Evolutionary conservation across 2,888 invertebrate species (phyloP).

Genomic region (Cephus spinipes): DNA sequence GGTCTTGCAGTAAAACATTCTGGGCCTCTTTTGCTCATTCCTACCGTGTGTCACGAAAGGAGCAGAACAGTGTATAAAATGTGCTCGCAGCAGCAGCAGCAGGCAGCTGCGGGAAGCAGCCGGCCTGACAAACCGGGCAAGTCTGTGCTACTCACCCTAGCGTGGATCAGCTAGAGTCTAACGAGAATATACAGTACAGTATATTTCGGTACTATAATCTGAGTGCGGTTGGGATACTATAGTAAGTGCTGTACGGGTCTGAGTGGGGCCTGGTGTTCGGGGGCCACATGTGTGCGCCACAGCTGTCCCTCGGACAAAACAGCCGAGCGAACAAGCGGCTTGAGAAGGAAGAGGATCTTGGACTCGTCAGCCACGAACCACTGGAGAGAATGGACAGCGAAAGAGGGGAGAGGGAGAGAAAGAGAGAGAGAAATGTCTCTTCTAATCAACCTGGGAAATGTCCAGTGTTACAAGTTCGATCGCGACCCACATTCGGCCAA

Average conservation of each 20-base stretch:
- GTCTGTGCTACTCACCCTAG: constrained; percentile 28
- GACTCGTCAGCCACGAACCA: not conserved
- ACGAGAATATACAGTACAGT: not conserved
- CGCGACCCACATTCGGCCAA: not conserved
- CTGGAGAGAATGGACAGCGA: not conserved
- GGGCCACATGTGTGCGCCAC: constrained; percentile 41
- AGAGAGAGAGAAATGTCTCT: not conserved
- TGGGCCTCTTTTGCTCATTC: not conserved
- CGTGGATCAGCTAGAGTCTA: not conserved
- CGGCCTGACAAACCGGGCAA: constrained; percentile 39
- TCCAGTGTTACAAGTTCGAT: not conserved
- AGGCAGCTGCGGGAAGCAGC: constrained; percentile 49
- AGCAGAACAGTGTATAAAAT: constrained; percentile 1
- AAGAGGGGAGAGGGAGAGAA: not conserved
- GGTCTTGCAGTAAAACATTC: not conserved
- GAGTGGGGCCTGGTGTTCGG: constrained; percentile 35
- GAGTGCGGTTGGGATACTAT: not conserved
- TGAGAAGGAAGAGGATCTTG: not conserved
- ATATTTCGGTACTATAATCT: not conserved
- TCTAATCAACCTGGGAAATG: not conserved
- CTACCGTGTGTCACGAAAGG: not conserved
- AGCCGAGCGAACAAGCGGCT: constrained; percentile 11
- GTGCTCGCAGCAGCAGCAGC: constrained; percentile 29
- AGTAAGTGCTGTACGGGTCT: not conserved
- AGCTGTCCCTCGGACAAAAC: constrained; percentile 30